Percentiles rank a stretch among this genome's conserved stretches.
Evolutionary conservation across 64 coral and sea anemone species (phyloP).

Genomic region (Dendronephthya gigantea): DNA sequence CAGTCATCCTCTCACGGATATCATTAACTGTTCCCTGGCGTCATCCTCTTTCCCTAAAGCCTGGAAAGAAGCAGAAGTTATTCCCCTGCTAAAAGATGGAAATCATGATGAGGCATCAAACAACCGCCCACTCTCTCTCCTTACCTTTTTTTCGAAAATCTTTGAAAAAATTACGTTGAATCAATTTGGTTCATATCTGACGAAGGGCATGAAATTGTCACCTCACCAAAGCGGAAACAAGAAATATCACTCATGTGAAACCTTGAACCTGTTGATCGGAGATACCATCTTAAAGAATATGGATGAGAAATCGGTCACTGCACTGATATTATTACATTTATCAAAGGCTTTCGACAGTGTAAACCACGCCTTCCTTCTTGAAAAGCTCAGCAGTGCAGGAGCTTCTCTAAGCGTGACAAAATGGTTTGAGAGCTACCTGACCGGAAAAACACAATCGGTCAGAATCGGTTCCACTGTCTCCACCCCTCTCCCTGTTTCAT

Average conservation of each 20-base stretch:
- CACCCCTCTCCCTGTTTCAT: conserved; percentile 1
- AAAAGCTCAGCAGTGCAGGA: no score
- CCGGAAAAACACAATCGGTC: conserved; percentile 13
- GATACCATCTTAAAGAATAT: no score
- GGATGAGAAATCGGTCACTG: no score
- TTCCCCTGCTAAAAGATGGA: neutral
- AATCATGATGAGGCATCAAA: neutral
- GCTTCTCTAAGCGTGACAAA: conserved; percentile 5
- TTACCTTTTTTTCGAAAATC: neutral
- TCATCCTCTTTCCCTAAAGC: neutral
- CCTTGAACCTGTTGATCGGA: no score
- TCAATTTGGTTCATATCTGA: neutral
- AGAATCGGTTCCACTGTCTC: neutral
- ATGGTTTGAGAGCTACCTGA: conserved; percentile 22
- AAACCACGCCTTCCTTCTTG: no score
- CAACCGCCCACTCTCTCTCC: neutral
- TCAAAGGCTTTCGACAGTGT: no score
- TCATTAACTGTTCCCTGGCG: no score
- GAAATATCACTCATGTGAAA: no score
- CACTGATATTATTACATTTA: no score
- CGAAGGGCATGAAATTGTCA: neutral
- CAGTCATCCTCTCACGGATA: neutral
- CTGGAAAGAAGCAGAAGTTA: neutral
- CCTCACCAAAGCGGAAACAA: conserved; percentile 2
- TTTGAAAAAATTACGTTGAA: neutral